A percentile compares a stretch with the other conserved stretches of the same genome.
These are phyloP conservation scores for Atrichornis clamosus DNA, from an alignment of 2,113 vertebrate species.

Conservation along the genomic window DNA sequence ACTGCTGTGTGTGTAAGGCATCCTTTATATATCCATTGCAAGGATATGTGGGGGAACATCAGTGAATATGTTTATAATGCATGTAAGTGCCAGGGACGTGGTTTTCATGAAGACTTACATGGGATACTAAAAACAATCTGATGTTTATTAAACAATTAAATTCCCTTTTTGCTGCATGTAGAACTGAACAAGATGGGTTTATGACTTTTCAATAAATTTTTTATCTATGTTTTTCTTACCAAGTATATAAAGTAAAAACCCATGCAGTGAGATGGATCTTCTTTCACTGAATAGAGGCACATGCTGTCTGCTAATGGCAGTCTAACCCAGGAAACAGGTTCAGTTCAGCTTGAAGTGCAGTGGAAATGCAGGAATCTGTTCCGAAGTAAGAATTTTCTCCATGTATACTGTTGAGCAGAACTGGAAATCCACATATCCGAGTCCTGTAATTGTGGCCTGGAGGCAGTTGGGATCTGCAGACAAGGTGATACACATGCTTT, in stretches of 20 bases:
- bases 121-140: conserved; percentile 5
- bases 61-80: not conserved
- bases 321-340: not conserved
- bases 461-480: not conserved
- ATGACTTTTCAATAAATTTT: conserved; percentile 20
- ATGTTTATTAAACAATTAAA: conserved; percentile 53
- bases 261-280: not conserved
- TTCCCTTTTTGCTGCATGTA: not conserved
- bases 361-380: not conserved
- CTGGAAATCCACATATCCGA: not conserved
- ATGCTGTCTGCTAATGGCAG: not conserved
- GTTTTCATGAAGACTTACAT: conserved; percentile 18
- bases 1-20: not conserved
- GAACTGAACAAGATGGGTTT: conserved; percentile 4
- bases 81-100: not conserved
- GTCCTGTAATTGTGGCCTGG: not conserved
- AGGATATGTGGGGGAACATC: not conserved
- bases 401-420: not conserved
- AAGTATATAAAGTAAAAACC: not conserved
- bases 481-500: not conserved
- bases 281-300: not conserved
- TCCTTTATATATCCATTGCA: not conserved
- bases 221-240: not conserved
- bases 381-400: not conserved
- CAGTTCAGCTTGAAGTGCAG: not conserved